Conservation (phyloP, 2,113 vertebrate genomes). For the Cottus gobio region DNA sequence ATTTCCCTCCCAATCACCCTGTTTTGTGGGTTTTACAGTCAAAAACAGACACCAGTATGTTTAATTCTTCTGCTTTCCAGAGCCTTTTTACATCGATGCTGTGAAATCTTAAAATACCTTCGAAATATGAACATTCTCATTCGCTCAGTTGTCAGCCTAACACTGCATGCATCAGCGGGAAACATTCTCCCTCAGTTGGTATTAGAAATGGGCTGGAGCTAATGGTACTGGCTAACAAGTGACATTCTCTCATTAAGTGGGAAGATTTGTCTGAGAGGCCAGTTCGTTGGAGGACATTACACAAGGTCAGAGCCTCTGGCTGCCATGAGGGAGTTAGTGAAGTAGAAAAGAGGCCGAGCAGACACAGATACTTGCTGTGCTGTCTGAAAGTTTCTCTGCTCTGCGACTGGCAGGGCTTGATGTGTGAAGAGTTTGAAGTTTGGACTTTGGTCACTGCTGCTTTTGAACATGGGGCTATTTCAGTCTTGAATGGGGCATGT, state of each 20-base stretch:
- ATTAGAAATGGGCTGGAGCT: slow-evolving; percentile 37
- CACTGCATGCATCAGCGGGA: slow-evolving; percentile 7
- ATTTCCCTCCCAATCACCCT: neutral
- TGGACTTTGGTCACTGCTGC: slow-evolving; percentile 45
- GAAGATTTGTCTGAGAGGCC: slow-evolving; percentile 63
- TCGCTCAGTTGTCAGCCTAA: neutral
- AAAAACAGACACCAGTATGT: neutral
- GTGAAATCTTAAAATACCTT: neutral
- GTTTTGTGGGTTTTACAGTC: neutral
- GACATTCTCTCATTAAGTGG: slow-evolving; percentile 63
- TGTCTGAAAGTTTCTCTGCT: slow-evolving; percentile 34
- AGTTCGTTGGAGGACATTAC: slow-evolving; percentile 61
- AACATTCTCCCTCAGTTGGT: slow-evolving; percentile 36
- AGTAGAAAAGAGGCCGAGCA: slow-evolving; percentile 51
- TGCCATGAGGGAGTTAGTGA: slow-evolving; percentile 40
- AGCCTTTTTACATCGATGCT: neutral
- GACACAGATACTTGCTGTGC: slow-evolving; percentile 36
- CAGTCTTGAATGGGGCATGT: neutral
- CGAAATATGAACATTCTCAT: neutral
- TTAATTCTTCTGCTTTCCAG: neutral
- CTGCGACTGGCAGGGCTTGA: slow-evolving; percentile 46
- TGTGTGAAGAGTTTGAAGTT: slow-evolving; percentile 58
- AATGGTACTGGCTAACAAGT: slow-evolving; percentile 59
- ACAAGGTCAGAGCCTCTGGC: slow-evolving; percentile 66
- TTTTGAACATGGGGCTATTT: slow-evolving; percentile 53